Base-by-base conservation (phyloP, 2,113 vertebrate species). In the Triplophysa siluroides region DNA sequence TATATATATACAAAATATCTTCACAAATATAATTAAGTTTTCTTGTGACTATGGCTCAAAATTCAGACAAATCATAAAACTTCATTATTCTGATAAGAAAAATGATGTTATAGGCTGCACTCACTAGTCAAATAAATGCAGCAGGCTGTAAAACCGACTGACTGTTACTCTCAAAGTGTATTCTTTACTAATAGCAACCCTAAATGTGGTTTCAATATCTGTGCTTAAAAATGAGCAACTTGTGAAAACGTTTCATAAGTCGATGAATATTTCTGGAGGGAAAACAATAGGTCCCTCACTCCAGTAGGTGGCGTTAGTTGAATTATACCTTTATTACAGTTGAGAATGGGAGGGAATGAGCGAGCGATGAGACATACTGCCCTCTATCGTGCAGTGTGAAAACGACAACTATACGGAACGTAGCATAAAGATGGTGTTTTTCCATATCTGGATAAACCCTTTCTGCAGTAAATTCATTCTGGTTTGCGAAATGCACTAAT, bases 291-390 rank as follows among this genome's bases (percentile, higher is more conserved):
- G 71, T 74, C 71, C 60, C 21, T 47, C 73, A 29, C 58, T 19
- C 73, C 73, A 75, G 73, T 47, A 26, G 73, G 45, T 63, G 73
- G 73, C 73, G 9, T 23, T 45, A 16, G 61, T 12, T 72, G 19
- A 18, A 18, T 4, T 43, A 1, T 38, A 45, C n/a, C 19, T 21
- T 9, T 58, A 9, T 19, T 58, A 9, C 13, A 18, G 50, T 14
- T 18, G n/a, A 14, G 33, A 61, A 43, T 43, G 43, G 10, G 10
- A 43, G 43, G 43, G 10, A 2, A 33, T n/a, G 13, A 74, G 33
- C 8, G 26, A 4, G 56, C 14, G n/a, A 23, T 75, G 12, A 62
- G 16, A 45, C 9, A 26, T 12, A 75, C 58, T 47, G 58, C 58
- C 73, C 73, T 47, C 73, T 63, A 12, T 13, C 47, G 58, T 11